Evolutionary conservation across 1,140 invertebrate genomes (phyloP).

Genomic region (Heliconius hewitsoni): DNA sequence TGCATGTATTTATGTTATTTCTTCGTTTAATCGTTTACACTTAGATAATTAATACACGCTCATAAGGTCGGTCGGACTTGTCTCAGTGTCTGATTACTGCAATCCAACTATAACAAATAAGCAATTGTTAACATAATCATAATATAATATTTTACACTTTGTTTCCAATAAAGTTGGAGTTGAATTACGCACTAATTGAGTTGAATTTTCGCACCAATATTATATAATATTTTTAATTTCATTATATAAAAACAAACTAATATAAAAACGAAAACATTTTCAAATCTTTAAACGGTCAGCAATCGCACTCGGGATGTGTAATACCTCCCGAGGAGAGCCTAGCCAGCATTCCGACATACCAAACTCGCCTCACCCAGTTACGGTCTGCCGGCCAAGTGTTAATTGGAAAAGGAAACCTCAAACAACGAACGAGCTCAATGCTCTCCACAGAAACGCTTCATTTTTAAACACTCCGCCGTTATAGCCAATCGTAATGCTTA

Average conservation of each 20-base stretch:
- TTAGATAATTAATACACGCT: no score
- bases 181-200: no score
- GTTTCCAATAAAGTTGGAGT: no score
- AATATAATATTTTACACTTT: no score
- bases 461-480: constrained; percentile 79
- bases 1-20: no score
- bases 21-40: no score
- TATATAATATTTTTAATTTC: no score
- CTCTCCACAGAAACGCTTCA: constrained; percentile 78
- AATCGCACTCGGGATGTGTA: constrained; percentile 16
- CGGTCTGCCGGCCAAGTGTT: constrained; percentile 76
- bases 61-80: no score
- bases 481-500: constrained; percentile 60
- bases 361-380: constrained; percentile 76
- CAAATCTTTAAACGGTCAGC: background rate
- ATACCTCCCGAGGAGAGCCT: constrained; percentile 58
- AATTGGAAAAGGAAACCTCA: constrained; percentile 79
- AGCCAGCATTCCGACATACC: constrained; percentile 70
- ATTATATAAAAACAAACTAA: background rate
- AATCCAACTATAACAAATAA: no score
- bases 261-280: background rate
- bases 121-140: no score
- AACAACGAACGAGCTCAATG: constrained; percentile 77
- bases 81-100: no score
- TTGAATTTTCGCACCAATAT: no score